Evolutionary conservation across 2,888 invertebrate species (phyloP).

Genomic region (Temnothorax ravouxi): DNA sequence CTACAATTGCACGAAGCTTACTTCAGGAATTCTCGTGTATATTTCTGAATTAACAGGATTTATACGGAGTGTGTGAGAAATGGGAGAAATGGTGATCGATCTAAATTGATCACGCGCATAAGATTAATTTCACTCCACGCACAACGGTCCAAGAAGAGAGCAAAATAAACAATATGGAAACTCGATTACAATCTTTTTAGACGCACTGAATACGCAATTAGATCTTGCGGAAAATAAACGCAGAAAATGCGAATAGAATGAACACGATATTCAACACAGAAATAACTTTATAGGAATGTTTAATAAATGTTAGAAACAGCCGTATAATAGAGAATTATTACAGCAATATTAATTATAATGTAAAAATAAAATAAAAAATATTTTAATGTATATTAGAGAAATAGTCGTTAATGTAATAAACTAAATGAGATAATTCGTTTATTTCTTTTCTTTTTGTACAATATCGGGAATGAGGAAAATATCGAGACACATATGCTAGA

Average conservation of each 20-base stretch:
- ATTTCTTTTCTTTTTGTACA: not conserved
- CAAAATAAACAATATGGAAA: not conserved
- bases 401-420: not conserved
- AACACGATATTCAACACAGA: not conserved
- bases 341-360: not conserved
- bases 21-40: not conserved
- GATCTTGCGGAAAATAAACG: not conserved
- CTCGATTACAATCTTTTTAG: not conserved
- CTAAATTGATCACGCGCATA: no score
- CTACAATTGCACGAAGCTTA: not conserved
- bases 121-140: no score
- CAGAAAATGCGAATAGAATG: not conserved
- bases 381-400: not conserved
- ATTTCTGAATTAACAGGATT: not conserved
- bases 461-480: not conserved
- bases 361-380: not conserved
- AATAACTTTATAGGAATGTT: not conserved
- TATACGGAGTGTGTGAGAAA: not conserved
- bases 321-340: not conserved
- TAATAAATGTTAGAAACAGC: not conserved
- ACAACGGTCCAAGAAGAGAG: no score
- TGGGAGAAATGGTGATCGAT: no score
- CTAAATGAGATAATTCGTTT: not conserved
- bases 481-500: not conserved
- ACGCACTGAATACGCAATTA: not conserved